Conservation (phyloP, 2,888 invertebrate genomes). For the Acutogordius australiensis region DNA sequence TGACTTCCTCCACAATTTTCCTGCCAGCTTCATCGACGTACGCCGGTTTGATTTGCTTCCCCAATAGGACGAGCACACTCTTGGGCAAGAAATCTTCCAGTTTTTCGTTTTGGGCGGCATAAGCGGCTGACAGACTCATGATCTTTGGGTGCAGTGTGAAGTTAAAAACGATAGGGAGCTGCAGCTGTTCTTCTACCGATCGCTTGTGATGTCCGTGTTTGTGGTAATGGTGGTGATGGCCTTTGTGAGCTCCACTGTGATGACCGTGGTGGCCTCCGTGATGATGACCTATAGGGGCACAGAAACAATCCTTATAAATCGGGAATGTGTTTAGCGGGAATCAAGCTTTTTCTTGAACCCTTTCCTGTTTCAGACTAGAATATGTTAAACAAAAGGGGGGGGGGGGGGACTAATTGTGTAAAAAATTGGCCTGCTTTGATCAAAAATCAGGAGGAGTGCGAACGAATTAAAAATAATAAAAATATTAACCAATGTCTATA, state of each 20-base stretch:
- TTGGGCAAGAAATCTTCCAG: neutral
- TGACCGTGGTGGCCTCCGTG: neutral
- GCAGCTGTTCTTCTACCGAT: neutral
- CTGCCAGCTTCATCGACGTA: neutral
- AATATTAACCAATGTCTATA: no score
- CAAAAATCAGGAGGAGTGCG: no score
- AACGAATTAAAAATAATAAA: no score
- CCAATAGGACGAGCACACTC: neutral
- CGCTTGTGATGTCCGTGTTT: neutral
- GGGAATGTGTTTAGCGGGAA: no score
- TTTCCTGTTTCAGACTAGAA: no score
- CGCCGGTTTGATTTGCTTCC: neutral
- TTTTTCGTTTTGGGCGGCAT: neutral
- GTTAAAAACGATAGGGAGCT: neutral
- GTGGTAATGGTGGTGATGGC: neutral
- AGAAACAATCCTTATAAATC: no score
- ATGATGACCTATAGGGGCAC: slow-evolving; percentile 3
- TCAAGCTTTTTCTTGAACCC: no score
- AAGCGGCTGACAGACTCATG: neutral
- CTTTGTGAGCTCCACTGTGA: neutral
- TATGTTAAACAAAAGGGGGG: no score
- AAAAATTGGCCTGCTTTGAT: no score
- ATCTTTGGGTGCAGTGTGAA: neutral
- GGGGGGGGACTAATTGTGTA: no score
- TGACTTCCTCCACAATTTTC: neutral